Conservation (phyloP, 2,113 vertebrate genomes). For the Periophthalmodon schlosseri region DNA sequence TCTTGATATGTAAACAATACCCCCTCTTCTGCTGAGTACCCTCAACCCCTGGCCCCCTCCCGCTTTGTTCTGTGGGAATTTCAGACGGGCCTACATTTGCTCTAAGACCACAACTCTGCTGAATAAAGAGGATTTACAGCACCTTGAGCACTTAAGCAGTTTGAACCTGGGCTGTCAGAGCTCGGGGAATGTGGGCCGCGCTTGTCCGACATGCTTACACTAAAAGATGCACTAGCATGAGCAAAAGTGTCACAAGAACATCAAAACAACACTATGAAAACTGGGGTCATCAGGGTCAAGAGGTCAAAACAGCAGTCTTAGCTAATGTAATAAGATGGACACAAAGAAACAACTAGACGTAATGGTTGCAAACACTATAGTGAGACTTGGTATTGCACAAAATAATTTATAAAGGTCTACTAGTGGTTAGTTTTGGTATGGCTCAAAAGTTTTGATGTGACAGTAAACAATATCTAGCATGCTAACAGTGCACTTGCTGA, state of each 20-base stretch:
- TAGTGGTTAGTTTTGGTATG: background rate
- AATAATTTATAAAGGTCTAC: background rate
- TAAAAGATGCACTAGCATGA: constrained; percentile 5
- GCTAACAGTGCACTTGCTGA: too few relatives aligned
- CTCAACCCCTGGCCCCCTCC: constrained; percentile 24
- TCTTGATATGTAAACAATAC: constrained; percentile 72
- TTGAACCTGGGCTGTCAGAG: constrained; percentile 50
- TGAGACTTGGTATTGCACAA: background rate
- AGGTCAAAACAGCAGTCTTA: background rate
- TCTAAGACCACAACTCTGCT: constrained; percentile 56
- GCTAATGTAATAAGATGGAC: background rate
- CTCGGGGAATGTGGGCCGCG: constrained; percentile 33
- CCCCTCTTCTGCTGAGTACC: constrained; percentile 55
- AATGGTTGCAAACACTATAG: background rate
- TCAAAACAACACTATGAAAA: background rate
- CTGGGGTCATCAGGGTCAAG: background rate
- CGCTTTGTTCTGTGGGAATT: constrained; percentile 71
- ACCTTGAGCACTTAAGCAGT: constrained; percentile 53
- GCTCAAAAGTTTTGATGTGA: too few relatives aligned
- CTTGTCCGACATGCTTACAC: constrained; percentile 3
- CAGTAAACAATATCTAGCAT: too few relatives aligned
- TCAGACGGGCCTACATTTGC: constrained; percentile 58
- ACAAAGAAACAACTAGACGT: background rate
- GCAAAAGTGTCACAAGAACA: background rate
- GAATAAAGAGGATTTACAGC: constrained; percentile 71